Base-by-base conservation (phyloP, 2,113 vertebrate species). In the Siniperca knerii region DNA sequence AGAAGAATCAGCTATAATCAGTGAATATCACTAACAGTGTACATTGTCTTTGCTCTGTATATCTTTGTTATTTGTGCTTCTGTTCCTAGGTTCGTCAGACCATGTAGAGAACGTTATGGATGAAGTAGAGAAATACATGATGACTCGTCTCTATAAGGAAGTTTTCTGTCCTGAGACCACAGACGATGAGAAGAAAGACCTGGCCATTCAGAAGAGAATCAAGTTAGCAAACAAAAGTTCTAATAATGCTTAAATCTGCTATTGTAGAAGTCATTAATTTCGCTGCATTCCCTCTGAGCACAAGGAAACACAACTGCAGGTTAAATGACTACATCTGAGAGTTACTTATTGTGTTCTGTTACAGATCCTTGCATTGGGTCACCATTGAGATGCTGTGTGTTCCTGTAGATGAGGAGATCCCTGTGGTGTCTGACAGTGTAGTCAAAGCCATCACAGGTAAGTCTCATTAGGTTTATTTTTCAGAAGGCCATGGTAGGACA, bases 371-470 rank as follows among this genome's bases (percentile, higher is more conserved):
- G 88, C 98, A 99, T 86, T 99, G 98, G 98, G 98, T 99, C 12
- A 99, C 98, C 25, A 96, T 97, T 58, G 96, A 97, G 83, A 99
- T 99, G 98, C 95, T 99, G 48, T 97, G 98, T 90, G 98, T 97
- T 86, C 98, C 98, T 57, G 96, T 99, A 42, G 97, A 98, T 55
- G 98, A 99, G 91, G 97, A 98, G 82, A 97, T 98, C 74, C 96
- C 98, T 4, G 97, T 97, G 87, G 98, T 98, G 61, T 98, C 97
- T 0, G 98, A 99, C 85, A 97, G 97, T 84, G 97, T 99, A 69
- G 98, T 98, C 57, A 99, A 97, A 95, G 98, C 98, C 29, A 99
- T 99, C 86, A 99, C 98, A 95, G 98, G 98, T 99, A 77, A 44
- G 76, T 42, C 8, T 50, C 42, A 3, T 23, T 16, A 18, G 0